These are phyloP conservation scores for Mythimna lalbum DNA, from an alignment of 2,888 invertebrate species.

Conservation along the genomic window DNA sequence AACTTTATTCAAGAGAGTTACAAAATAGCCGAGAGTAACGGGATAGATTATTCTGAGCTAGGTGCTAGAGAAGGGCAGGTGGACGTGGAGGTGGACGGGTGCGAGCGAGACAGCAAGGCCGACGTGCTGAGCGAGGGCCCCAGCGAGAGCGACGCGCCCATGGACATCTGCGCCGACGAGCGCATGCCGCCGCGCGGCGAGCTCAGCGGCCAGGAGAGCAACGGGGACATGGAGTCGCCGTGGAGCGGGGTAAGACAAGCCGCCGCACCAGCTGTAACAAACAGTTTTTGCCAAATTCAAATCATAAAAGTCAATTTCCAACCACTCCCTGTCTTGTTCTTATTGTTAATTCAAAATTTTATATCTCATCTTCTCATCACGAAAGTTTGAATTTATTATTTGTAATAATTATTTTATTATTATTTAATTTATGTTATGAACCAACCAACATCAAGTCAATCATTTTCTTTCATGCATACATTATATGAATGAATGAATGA, in stretches of 20 bases:
- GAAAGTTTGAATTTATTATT: conserved; percentile 14
- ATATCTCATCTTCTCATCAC: not conserved
- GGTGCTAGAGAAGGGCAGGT: conserved; percentile 65
- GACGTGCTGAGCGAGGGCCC: conserved; percentile 82
- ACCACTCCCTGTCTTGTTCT: not conserved
- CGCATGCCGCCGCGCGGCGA: conserved; percentile 97
- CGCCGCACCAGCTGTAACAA: not conserved
- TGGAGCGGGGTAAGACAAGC: conserved; percentile 92
- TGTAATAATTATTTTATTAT: conserved; percentile 6
- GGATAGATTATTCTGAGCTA: conserved; percentile 79
- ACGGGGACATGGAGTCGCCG: conserved; percentile 94
- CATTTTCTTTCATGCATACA: conserved; percentile 50
- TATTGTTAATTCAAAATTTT: conserved; percentile 14
- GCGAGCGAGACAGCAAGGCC: conserved; percentile 81
- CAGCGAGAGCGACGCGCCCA: conserved; percentile 79
- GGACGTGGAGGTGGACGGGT: conserved; percentile 70
- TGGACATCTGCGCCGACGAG: conserved; percentile 96
- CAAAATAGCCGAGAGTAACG: conserved; percentile 82
- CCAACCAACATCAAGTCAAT: conserved; percentile 31
- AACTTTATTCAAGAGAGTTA: conserved; percentile 88
- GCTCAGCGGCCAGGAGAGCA: conserved; percentile 96
- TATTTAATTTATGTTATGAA: conserved; percentile 22
- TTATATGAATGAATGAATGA: conserved; percentile 35
- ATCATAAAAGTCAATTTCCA: not conserved
- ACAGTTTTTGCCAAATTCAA: not conserved